Conservation (phyloP, 2,797 vertebrate genomes). For the Holocentrus rufus region DNA sequence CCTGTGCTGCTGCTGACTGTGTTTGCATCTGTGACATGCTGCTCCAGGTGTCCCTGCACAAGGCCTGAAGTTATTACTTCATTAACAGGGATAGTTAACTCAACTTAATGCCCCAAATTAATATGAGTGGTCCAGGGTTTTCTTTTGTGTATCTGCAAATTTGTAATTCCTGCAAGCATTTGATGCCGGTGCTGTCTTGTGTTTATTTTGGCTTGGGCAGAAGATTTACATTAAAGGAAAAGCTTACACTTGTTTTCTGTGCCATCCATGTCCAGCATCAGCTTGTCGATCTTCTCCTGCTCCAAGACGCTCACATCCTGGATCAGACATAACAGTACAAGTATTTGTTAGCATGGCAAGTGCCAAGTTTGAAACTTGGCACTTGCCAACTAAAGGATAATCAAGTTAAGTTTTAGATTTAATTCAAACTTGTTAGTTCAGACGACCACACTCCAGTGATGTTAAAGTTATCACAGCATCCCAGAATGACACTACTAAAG, state of each 20-base stretch:
- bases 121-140: too few species aligned
- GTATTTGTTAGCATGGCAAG: not conserved
- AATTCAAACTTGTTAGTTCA: slow-evolving; percentile 37
- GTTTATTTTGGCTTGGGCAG: not conserved
- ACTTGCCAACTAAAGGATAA: not conserved
- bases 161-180: too few species aligned
- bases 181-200: too few species aligned
- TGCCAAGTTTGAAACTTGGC: slow-evolving; percentile 9
- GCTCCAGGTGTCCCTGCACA: too few species aligned
- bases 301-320: slow-evolving; percentile 91
- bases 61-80: too few species aligned
- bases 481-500: slow-evolving; percentile 1
- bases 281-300: slow-evolving; percentile 94
- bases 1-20: too few species aligned
- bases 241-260: slow-evolving; percentile 96
- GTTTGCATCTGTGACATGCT: too few species aligned
- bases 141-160: too few species aligned
- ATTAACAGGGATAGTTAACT: too few species aligned
- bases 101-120: too few species aligned
- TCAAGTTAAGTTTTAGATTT: not conserved
- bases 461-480: slow-evolving; percentile 42
- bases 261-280: slow-evolving; percentile 99
- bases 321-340: slow-evolving; percentile 16
- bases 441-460: slow-evolving; percentile 30
- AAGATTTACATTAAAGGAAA: not conserved